Evolutionary conservation across 2,113 vertebrate species (phyloP).

Genomic region (Equus quagga): DNA sequence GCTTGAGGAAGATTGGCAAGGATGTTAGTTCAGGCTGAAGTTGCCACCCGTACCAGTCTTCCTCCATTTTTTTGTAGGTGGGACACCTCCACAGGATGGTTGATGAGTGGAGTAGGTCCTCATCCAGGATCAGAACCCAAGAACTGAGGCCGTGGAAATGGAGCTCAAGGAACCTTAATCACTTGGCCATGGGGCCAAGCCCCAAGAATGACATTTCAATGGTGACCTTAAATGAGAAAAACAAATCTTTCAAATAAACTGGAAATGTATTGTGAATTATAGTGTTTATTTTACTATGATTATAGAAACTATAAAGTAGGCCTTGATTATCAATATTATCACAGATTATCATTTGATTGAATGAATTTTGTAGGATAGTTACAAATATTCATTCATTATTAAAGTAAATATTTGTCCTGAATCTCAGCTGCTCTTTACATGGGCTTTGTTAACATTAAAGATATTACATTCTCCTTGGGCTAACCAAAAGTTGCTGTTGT

Average conservation of each 20-base stretch:
- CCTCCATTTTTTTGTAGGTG: no score
- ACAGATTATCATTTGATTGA: not conserved
- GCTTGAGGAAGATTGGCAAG: no score
- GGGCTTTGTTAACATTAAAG: not conserved
- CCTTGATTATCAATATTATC: not conserved
- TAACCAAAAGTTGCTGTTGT: not conserved
- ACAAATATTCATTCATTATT: not conserved
- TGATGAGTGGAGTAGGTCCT: no score
- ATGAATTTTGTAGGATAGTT: not conserved
- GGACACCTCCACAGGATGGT: no score
- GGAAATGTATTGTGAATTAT: not conserved
- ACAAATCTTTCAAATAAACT: slow-evolving; percentile 34
- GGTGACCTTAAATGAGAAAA: not conserved
- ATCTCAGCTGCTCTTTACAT: not conserved
- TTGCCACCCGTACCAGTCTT: no score
- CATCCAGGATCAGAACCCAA: no score
- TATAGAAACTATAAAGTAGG: not conserved
- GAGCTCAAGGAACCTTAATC: no score
- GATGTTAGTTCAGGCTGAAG: no score
- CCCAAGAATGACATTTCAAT: not conserved
- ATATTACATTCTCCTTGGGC: not conserved
- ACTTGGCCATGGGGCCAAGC: no score
- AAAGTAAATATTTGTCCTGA: slow-evolving; percentile 25
- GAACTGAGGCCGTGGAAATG: no score
- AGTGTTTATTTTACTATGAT: slow-evolving; percentile 7